Evolutionary conservation across 2,113 vertebrate species (phyloP), one percentile per base, ranked within the genome.

Genomic region (Chaetura pelagica): DNA sequence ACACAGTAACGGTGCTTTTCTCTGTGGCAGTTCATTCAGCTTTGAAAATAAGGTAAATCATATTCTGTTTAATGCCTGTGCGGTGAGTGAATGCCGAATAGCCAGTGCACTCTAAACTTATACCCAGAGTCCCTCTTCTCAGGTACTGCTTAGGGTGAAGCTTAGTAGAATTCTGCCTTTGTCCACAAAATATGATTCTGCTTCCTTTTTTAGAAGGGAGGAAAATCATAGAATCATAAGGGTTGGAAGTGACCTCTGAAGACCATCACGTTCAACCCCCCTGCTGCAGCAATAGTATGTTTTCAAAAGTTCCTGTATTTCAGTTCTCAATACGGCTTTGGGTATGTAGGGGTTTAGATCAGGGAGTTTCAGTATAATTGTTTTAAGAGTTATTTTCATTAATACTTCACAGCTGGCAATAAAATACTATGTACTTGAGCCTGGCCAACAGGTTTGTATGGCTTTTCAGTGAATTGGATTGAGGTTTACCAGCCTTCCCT

Each of bases 21-120:
- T 95, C 77, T 86, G 49, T 82, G 62, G 93, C 87, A 89, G 74
- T 59, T 93, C 77, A 54, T 93, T 95, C 87, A 82, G 69, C 62
- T 95, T 89, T 84, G 81, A 89, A 94, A 88, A 71, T 58, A 22
- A 89, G 88, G 89, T 95, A 84, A 91, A 94, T 95, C 77, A 75
- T 58, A 16, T 89, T 96, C 54, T 86, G 38, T 73, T 81, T 87
- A 75, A 77, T 78, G 69, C 54, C 29, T 72, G 19, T 49, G 61
- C 61, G 64, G 69, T 84, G 42, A 91, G 54, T 52, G 69, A 78
- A 32, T 64, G 57, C 58, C 54, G 74, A 89, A 81, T 15, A 82
- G 49, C 34, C 49, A 57, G 2, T 78, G 89, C 32, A 22, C 66
- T 84, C 89, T 81, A 22, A 79, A 79, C 32, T 78, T 68, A 16